These are phyloP conservation scores for Thunnus albacares DNA, from an alignment of 2,797 vertebrate species.

Conservation along the genomic window DNA sequence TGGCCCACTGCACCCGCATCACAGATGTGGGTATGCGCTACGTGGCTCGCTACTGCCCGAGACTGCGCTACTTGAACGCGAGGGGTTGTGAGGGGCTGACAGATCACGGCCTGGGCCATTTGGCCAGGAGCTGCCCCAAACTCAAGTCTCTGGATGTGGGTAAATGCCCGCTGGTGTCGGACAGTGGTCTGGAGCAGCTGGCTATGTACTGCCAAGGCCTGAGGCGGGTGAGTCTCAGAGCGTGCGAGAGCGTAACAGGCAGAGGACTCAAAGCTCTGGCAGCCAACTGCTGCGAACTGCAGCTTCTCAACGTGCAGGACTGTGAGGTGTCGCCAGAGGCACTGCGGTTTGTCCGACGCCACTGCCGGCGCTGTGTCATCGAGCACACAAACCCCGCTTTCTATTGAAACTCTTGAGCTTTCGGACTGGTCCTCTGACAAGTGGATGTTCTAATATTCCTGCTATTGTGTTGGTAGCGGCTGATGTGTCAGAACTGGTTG, in stretches of 20 bases:
- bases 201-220: conserved; percentile 96
- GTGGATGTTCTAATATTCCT: conserved; percentile 76
- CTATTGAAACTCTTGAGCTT: conserved; percentile 87
- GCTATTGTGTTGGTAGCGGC: conserved; percentile 60
- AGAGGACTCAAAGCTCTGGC: conserved; percentile 95
- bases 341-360: conserved; percentile 93
- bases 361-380: conserved; percentile 97
- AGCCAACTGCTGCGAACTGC: conserved; percentile 96
- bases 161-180: conserved; percentile 97
- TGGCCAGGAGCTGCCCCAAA: conserved; percentile 96
- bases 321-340: conserved; percentile 97
- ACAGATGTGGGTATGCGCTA: conserved; percentile 98
- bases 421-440: conserved; percentile 68
- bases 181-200: conserved; percentile 95
- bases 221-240: conserved; percentile 95
- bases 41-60: conserved; percentile 95
- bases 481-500: conserved; percentile 52
- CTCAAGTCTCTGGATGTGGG: conserved; percentile 97
- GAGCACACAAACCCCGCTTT: conserved; percentile 99
- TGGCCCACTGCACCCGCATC: conserved; percentile 96
- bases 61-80: conserved; percentile 88
- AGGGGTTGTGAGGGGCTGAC: conserved; percentile 96
- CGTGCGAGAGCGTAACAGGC: conserved; percentile 96
- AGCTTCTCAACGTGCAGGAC: conserved; percentile 98
- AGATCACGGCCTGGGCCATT: conserved; percentile 95